Conservation (phyloP, 92 coral and sea anemone species). For the Bergia puertoricense region DNA sequence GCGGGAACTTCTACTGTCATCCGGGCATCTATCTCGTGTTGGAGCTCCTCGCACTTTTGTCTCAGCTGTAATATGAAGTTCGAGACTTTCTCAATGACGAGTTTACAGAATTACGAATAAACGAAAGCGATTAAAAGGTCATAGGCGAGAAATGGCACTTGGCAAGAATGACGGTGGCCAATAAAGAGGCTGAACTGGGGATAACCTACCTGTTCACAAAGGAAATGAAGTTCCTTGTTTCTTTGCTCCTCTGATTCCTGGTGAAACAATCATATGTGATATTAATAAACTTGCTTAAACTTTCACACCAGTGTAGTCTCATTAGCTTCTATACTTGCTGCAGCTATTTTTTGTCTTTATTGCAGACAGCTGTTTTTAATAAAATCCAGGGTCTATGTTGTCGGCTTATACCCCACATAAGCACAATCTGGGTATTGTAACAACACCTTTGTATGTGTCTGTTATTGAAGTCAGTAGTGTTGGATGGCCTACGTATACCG, state of each 20-base stretch:
- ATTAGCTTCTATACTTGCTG: neutral
- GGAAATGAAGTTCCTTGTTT: slow-evolving; percentile 82
- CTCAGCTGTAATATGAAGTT: slow-evolving; percentile 70
- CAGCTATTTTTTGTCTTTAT: neutral
- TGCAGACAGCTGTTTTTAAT: neutral
- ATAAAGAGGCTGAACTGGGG: no score
- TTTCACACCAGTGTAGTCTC: neutral
- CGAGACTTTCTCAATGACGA: neutral
- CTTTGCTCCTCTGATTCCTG: slow-evolving; percentile 99
- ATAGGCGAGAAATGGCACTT: neutral
- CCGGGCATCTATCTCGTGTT: slow-evolving; percentile 89
- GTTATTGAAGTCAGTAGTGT: no score
- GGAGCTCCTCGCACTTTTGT: slow-evolving; percentile 93
- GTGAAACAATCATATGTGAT: neutral
- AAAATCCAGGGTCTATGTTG: neutral
- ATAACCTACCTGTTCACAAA: slow-evolving; percentile 88
- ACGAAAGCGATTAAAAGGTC: neutral
- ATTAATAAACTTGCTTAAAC: neutral
- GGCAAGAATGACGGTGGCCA: neutral
- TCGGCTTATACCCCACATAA: neutral
- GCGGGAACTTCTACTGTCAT: slow-evolving; percentile 94
- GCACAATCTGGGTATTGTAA: neutral
- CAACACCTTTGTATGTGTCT: no score
- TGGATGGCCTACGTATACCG: no score
- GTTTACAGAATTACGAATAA: neutral